phyloP scores from a whole-genome alignment of 2,888 invertebrate species.

The Xylocampa areola region DNA sequence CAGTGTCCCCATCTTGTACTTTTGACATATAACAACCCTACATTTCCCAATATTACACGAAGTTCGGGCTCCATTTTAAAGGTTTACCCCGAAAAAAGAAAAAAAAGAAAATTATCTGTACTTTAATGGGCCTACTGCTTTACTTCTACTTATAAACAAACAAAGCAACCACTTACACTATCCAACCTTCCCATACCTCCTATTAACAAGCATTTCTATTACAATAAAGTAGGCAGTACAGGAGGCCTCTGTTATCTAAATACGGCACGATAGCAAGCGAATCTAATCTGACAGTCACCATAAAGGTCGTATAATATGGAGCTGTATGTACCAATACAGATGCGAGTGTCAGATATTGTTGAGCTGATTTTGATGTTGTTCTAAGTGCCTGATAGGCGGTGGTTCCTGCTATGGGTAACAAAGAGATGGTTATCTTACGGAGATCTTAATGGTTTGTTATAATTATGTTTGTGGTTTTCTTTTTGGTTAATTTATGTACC shows the following conservation, averaged over 20 bases:
- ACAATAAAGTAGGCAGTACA: constrained; percentile 36
- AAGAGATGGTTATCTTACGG: constrained; percentile 44
- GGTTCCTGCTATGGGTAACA: constrained; percentile 60
- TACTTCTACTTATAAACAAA: neutral
- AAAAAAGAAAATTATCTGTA: no score
- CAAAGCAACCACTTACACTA: constrained; percentile 14
- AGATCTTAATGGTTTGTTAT: no score
- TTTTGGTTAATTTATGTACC: no score
- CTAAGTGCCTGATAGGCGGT: constrained; percentile 72
- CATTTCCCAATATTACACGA: no score
- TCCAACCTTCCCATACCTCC: constrained; percentile 1
- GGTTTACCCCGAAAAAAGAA: no score
- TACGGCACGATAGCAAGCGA: constrained; percentile 59
- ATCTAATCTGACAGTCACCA: constrained; percentile 76
- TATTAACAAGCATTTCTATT: constrained; percentile 46
- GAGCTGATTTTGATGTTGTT: constrained; percentile 80
- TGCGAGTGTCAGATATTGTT: constrained; percentile 65
- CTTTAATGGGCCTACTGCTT: neutral
- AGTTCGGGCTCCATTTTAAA: no score
- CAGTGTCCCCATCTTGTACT: no score
- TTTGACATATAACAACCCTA: no score
- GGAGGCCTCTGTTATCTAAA: constrained; percentile 66
- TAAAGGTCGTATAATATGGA: constrained; percentile 65
- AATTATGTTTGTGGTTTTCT: no score
- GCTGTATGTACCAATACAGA: constrained; percentile 67